A percentile compares a stretch with the other conserved stretches of the same genome.
phyloP scores from a whole-genome alignment of 2,113 vertebrate species.

The Bambusicola thoracicus region DNA sequence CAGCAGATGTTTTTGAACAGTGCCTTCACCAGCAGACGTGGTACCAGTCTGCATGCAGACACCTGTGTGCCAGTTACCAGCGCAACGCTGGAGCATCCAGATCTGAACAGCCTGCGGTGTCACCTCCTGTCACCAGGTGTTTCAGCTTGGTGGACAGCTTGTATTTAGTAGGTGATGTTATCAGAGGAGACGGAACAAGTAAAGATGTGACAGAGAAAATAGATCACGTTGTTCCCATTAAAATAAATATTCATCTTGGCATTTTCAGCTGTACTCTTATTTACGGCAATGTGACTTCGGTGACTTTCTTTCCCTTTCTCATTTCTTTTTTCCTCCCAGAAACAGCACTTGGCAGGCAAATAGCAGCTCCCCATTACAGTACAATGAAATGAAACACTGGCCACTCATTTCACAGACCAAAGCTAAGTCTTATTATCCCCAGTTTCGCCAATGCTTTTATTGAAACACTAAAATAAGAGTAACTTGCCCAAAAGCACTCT shows the following conservation, averaged over 20 bases:
- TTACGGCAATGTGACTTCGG: not conserved
- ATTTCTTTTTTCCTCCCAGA: accelerated
- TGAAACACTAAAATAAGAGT: not conserved
- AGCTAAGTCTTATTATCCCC: not conserved
- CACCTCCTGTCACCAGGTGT: not conserved
- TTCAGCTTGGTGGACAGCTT: not conserved
- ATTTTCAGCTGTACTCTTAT: not conserved
- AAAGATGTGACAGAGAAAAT: not conserved
- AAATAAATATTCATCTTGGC: not conserved
- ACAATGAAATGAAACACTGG: not conserved
- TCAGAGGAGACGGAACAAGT: not conserved
- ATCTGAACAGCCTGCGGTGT: not conserved
- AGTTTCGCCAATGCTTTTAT: not conserved
- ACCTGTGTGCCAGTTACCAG: not conserved
- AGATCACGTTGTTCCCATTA: not conserved
- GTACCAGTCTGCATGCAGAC: not conserved
- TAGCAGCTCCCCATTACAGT: not conserved
- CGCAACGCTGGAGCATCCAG: not conserved
- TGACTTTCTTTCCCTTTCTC: not conserved
- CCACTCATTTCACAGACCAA: not conserved
- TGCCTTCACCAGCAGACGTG: not conserved
- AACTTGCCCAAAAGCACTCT: not conserved
- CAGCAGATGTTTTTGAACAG: not conserved
- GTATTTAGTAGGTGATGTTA: not conserved
- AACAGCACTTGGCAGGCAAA: not conserved